phyloP scores from a whole-genome alignment of 2,888 invertebrate species.

The Halictus ligatus region DNA sequence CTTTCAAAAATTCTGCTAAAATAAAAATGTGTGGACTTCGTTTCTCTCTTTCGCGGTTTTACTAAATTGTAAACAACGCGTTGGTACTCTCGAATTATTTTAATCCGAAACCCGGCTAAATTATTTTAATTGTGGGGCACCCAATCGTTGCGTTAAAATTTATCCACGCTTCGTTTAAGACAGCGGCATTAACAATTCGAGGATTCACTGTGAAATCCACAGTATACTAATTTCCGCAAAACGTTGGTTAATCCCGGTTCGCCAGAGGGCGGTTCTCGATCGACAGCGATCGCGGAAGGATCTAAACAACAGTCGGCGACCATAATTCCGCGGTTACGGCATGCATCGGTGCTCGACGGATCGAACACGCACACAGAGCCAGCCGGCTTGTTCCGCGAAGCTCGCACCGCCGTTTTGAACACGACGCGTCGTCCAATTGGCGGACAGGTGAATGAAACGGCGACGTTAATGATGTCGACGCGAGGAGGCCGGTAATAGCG shows the following conservation, averaged over 20 bases:
- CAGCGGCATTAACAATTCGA: no score
- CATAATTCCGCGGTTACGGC: conserved; percentile 29
- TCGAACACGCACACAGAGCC: no score
- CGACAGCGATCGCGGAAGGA: conserved; percentile 2
- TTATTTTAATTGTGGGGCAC: no score
- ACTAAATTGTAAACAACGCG: no score
- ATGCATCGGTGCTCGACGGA: not conserved
- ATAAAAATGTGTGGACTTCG: no score
- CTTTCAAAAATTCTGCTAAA: not conserved
- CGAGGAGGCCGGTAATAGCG: not conserved
- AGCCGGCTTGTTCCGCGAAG: conserved; percentile 6
- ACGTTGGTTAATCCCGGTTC: not conserved
- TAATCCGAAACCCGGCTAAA: no score
- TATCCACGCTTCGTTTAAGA: no score
- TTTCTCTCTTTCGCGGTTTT: no score
- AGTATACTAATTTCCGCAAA: not conserved
- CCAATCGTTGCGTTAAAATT: no score
- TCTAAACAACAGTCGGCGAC: conserved; percentile 11
- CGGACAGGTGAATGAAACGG: not conserved
- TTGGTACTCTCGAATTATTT: no score
- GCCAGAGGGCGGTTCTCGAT: not conserved
- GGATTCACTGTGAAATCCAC: not conserved
- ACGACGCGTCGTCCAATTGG: not conserved
- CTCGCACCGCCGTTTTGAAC: not conserved
- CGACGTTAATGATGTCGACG: conserved; percentile 10